Evolutionary conservation across 2,888 invertebrate species (phyloP), one percentile per base, ranked within the genome.

Genomic region (Aporophyla nigra): DNA sequence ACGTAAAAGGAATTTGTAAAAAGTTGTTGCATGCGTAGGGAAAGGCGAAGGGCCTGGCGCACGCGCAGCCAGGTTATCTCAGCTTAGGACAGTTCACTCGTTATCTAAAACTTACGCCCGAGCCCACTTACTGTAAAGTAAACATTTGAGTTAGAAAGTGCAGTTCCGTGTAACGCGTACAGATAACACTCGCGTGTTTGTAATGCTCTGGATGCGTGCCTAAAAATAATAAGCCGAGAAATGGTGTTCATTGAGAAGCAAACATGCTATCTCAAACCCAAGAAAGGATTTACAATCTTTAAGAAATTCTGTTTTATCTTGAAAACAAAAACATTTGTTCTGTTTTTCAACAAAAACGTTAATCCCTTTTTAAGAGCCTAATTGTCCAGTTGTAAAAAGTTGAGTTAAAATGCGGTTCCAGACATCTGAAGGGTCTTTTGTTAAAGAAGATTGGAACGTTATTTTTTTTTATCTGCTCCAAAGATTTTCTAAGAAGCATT

Each of bases 61-160:
- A 93, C 93, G 94, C 91, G 91, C 92, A 87, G 86, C 86, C 93
- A 67, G 67, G 61, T 67, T 93, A 94, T 93, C 94, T 94, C 87
- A 86, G 87, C 87, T 95, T 93, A 91, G 95, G 95, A 93, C 95
- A 94, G 95, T 93, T 93, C 90, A 86, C 89, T 87, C 90, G 91
- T 96, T 96, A 96, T 96, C 96, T 96, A 91, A 91, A 93, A 88
- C 83, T 92, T 93, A 92, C 91, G 91, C 91, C 90, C 91, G 91
- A 93, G 93, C 93, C 93, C 94, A 93, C 94, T 95, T 94, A 94
- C 94, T 93, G 92, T 87, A 93, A 92, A 92, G 90, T 92, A 94
- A 96, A 96, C 93, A 96, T 96, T 96, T 96, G 93, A 94, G 90
- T 94, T 96, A 96, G 96, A 96, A 96, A 96, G 96, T 96, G 96